Conservation (phyloP, 2,888 invertebrate genomes). For the Erebia epiphron region DNA sequence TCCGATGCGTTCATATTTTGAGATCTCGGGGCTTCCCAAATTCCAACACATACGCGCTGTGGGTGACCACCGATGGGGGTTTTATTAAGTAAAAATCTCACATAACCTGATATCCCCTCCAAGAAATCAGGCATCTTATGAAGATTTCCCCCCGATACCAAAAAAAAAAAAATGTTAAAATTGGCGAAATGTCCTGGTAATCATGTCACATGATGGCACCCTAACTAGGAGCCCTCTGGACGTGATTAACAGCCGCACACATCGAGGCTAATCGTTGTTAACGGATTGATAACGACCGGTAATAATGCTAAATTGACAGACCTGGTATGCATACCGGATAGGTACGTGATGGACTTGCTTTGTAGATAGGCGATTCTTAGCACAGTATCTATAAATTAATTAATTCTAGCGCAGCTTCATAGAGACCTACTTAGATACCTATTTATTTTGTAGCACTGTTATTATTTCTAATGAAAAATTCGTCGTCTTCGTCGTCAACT, state of each 20-base stretch:
- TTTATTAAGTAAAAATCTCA: no score
- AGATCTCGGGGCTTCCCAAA: no score
- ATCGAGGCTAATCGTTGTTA: constrained; percentile 60
- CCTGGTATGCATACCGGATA: constrained; percentile 18
- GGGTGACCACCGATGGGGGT: no score
- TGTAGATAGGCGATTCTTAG: constrained; percentile 9
- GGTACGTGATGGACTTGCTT: constrained; percentile 22
- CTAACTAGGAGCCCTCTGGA: constrained; percentile 11
- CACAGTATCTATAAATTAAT: neutral
- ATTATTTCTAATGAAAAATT: no score
- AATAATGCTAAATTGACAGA: constrained; percentile 50
- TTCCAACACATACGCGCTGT: no score
- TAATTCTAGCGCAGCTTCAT: neutral
- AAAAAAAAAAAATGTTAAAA: no score
- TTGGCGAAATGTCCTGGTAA: constrained; percentile 1
- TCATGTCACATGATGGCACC: neutral
- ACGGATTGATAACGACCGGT: constrained; percentile 53
- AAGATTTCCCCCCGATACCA: no score
- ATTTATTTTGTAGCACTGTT: neutral
- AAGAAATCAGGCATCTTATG: no score
- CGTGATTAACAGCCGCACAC: constrained; percentile 53
- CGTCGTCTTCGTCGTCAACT: no score
- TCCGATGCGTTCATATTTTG: no score
- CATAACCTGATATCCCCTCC: no score
- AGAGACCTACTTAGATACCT: neutral